Percentiles rank a stretch among this genome's conserved stretches.
phyloP scores from a whole-genome alignment of 2,797 vertebrate species.

The Poeciliopsis turneri region DNA sequence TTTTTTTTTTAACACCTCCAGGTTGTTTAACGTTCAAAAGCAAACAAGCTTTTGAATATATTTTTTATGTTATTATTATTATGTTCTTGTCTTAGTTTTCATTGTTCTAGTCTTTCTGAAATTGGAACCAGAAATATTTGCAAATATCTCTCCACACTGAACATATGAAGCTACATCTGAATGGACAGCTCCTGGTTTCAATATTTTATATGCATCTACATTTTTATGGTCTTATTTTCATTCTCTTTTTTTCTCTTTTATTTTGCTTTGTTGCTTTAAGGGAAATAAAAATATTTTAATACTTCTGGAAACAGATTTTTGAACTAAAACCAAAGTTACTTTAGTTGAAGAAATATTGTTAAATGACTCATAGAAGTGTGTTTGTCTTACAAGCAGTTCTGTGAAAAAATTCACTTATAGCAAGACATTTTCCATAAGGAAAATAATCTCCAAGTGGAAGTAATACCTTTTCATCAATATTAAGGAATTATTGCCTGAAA shows the following conservation, averaged over 20 bases:
- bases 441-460: no score
- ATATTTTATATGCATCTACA: conserved; percentile 18
- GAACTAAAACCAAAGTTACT: conserved; percentile 31
- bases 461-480: no score
- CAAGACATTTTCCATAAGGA: no score
- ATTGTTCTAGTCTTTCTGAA: conserved; percentile 9
- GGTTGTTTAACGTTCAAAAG: conserved; percentile 18
- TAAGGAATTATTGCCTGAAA: no score
- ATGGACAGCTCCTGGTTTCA: conserved; percentile 63
- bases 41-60: neutral
- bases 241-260: conserved; percentile 6
- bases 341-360: conserved; percentile 62
- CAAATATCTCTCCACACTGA: conserved; percentile 25
- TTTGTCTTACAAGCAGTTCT: conserved; percentile 38
- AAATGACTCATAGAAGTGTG: conserved; percentile 64
- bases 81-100: conserved; percentile 24
- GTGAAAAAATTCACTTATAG: neutral
- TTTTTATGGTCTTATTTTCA: conserved; percentile 39
- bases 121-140: conserved; percentile 31
- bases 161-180: conserved; percentile 18
- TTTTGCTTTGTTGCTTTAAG: conserved; percentile 18
- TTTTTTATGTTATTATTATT: neutral
- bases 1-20: conserved; percentile 31
- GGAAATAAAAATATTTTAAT: conserved; percentile 13
- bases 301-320: conserved; percentile 18